Percentiles rank a stretch among this genome's conserved stretches.
Conservation (phyloP, 2,888 invertebrate genomes). For the Nemapogon koenigi region DNA sequence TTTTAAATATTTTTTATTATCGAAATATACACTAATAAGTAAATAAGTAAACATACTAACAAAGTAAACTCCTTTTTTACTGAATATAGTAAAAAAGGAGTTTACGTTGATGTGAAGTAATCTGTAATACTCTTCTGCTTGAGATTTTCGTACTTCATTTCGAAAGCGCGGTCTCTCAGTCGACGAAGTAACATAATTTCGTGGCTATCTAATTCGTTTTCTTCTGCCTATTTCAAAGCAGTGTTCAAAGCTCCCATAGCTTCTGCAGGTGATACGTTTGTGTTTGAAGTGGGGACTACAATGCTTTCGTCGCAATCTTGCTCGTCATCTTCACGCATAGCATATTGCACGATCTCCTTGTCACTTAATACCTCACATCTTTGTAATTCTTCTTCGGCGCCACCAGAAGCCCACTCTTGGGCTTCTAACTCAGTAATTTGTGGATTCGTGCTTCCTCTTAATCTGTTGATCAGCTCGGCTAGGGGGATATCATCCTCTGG, state of each 20-base stretch:
- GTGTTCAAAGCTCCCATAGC: slow-evolving; percentile 1
- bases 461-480: slow-evolving; percentile 10
- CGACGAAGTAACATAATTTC: slow-evolving; percentile 10
- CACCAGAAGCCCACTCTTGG: slow-evolving; percentile 17
- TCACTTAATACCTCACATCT: slow-evolving; percentile 17
- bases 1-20: not conserved
- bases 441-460: slow-evolving; percentile 14
- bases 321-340: too few species aligned
- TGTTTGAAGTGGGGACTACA: too few species aligned
- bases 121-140: slow-evolving; percentile 9
- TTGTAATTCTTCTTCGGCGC: slow-evolving; percentile 18
- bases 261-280: too few species aligned
- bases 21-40: not conserved
- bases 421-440: slow-evolving; percentile 15
- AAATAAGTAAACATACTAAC: not conserved
- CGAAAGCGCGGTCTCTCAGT: slow-evolving; percentile 10
- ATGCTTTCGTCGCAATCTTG: not conserved
- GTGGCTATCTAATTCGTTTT: slow-evolving; percentile 9
- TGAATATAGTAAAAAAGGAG: not conserved
- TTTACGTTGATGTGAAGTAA: not conserved
- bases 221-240: slow-evolving; percentile 2
- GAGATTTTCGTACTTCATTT: slow-evolving; percentile 9
- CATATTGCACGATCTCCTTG: slow-evolving; percentile 7
- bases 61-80: too few species aligned
- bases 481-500: slow-evolving; percentile 13